phyloP scores from a whole-genome alignment of 2,797 vertebrate genomes.

The Labeo calbasu region DNA sequence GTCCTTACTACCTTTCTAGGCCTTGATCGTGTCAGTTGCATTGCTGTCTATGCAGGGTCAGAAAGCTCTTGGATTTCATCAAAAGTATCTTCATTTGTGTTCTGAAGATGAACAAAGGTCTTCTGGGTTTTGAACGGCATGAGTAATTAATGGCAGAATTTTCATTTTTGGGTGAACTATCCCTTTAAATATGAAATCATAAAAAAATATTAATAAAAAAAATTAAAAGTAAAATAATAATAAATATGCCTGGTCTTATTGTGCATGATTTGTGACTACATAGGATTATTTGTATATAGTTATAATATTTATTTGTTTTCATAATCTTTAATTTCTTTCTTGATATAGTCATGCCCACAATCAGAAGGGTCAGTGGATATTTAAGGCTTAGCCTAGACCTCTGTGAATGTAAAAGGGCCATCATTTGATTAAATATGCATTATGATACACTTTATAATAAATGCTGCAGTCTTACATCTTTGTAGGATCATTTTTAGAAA shows the following conservation, averaged over 20 bases:
- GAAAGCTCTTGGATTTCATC: too few species aligned
- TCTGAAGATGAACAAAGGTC: too few species aligned
- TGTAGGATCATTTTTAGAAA: not conserved
- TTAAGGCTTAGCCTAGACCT: not conserved
- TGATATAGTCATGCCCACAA: not conserved
- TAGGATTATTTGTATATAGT: not conserved
- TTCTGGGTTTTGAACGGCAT: too few species aligned
- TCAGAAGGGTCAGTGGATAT: not conserved
- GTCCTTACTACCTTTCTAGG: too few species aligned
- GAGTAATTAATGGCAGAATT: too few species aligned
- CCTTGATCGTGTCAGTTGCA: too few species aligned
- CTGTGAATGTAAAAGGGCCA: not conserved
- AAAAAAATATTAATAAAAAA: not conserved
- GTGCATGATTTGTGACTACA: not conserved
- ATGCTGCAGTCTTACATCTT: constrained; percentile 1
- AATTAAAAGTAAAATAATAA: too few species aligned
- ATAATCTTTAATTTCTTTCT: not conserved
- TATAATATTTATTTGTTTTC: not conserved
- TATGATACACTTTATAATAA: not conserved
- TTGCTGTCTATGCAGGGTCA: too few species aligned
- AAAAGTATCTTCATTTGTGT: too few species aligned
- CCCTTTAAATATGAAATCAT: not conserved
- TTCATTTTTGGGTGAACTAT: too few species aligned
- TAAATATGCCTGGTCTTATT: not conserved
- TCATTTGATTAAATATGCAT: constrained; percentile 8